phyloP scores from a whole-genome alignment of 2,113 vertebrate genomes.

The Ictalurus punctatus region DNA sequence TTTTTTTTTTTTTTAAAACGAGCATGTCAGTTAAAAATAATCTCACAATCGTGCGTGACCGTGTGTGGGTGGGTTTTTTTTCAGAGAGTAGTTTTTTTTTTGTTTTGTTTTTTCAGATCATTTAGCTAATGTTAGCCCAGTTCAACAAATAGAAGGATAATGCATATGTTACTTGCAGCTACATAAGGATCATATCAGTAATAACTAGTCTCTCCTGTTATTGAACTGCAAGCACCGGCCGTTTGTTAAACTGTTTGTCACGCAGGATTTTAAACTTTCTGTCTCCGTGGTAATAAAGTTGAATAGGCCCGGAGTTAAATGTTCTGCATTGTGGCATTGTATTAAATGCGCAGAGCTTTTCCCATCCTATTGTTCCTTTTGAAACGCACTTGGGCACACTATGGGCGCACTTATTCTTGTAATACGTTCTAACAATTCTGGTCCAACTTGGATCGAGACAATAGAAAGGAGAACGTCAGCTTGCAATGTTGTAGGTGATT shows the following conservation, averaged over 20 bases:
- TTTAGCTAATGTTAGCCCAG: background rate
- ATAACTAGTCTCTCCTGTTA: background rate
- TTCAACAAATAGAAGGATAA: no score
- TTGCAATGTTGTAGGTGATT: background rate
- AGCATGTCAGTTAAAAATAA: background rate
- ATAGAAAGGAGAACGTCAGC: background rate
- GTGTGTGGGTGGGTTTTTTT: no score
- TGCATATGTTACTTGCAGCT: no score
- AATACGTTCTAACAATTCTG: background rate
- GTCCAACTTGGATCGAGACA: background rate
- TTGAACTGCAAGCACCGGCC: background rate
- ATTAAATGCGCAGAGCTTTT: background rate
- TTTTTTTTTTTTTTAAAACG: no score
- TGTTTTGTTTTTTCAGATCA: background rate
- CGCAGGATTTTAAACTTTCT: background rate
- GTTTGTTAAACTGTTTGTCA: constrained; percentile 3
- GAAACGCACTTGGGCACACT: background rate
- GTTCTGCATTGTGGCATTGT: constrained; percentile 9
- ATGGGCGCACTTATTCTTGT: background rate
- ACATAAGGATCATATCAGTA: background rate
- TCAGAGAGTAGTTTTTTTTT: no score
- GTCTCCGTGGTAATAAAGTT: background rate
- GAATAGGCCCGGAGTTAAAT: background rate
- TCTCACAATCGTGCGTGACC: background rate
- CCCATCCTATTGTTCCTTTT: constrained; percentile 9